Conservation (phyloP, 2,797 vertebrate genomes). For the Cacajao melanocephalus region DNA sequence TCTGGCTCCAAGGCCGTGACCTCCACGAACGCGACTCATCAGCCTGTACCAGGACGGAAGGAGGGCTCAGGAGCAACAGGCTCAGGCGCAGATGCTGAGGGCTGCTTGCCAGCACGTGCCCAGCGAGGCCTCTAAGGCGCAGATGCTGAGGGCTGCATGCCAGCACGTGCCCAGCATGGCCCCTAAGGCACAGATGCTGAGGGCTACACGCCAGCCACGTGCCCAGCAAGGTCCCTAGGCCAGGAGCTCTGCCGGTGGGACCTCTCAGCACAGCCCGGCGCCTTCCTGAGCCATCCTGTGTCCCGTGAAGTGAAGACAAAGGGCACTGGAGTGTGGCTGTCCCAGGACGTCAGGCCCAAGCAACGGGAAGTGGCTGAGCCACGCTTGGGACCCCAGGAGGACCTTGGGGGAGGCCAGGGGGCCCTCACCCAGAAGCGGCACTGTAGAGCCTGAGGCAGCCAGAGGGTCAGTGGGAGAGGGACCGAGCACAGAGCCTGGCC, state of each 20-base stretch:
- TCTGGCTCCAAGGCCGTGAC: fast-evolving
- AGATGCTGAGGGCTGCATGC: fast-evolving
- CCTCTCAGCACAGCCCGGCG: too few species aligned
- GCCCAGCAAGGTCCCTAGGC: fast-evolving
- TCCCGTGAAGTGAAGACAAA: neutral
- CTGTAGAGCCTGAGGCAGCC: neutral
- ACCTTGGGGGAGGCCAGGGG: fast-evolving
- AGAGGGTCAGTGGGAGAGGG: neutral
- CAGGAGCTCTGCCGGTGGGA: neutral
- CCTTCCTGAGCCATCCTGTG: neutral
- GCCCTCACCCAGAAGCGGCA: fast-evolving
- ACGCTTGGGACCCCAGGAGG: neutral
- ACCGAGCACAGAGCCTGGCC: fast-evolving
- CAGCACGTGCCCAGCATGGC: fast-evolving
- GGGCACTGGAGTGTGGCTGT: too few species aligned
- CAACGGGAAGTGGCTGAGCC: neutral
- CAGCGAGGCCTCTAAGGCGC: fast-evolving
- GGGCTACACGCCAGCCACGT: fast-evolving
- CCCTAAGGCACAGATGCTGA: fast-evolving
- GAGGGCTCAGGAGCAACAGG: neutral
- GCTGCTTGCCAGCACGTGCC: fast-evolving
- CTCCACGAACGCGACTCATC: fast-evolving
- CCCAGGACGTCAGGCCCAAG: neutral
- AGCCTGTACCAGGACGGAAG: fast-evolving
- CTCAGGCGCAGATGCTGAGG: neutral